These are phyloP conservation scores for Pelochelys cantorii DNA, from an alignment of 2,797 vertebrate species.

Conservation along the genomic window DNA sequence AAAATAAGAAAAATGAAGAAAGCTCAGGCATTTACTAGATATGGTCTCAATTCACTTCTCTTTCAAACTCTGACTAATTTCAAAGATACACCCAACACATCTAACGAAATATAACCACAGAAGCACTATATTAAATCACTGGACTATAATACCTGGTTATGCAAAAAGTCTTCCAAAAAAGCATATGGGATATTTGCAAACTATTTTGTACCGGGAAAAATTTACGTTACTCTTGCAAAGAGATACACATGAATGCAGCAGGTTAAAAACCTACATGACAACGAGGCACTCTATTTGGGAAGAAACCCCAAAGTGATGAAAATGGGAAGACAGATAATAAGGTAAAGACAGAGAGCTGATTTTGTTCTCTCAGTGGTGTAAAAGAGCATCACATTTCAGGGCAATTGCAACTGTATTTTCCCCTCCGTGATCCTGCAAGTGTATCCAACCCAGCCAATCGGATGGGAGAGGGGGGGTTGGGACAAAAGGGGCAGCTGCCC, in stretches of 20 bases:
- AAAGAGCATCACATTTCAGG: not conserved
- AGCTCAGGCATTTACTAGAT: not conserved
- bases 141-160: rapidly evolving
- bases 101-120: not conserved
- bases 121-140: not conserved
- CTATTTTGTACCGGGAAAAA: not conserved
- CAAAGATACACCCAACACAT: rapidly evolving
- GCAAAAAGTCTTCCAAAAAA: not conserved
- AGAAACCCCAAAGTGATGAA: not conserved
- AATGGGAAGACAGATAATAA: not conserved
- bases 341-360: not conserved
- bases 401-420: not conserved
- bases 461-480: too few species aligned
- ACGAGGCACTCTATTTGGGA: not conserved
- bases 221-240: not conserved
- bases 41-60: not conserved
- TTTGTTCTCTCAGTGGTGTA: not conserved
- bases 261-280: not conserved
- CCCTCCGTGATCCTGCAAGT: not conserved
- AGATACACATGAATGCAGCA: rapidly evolving
- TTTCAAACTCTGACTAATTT: not conserved
- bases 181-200: not conserved
- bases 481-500: too few species aligned
- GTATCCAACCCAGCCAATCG: not conserved
- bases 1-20: not conserved